phyloP scores from a whole-genome alignment of 1,140 invertebrate species.

The Drusus annulatus region DNA sequence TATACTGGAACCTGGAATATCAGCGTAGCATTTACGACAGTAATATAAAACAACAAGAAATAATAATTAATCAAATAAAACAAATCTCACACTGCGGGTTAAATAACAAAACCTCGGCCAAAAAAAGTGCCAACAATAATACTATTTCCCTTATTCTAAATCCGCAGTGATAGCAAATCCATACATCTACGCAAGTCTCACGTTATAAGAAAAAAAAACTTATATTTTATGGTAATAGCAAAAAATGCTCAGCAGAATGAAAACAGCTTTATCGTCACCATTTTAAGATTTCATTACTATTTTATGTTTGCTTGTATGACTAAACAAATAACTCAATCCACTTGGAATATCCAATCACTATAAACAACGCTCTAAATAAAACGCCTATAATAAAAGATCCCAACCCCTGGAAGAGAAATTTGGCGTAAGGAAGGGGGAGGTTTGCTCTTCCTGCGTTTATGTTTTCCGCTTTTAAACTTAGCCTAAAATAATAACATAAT shows the following conservation, averaged over 20 bases:
- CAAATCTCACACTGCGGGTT: no score
- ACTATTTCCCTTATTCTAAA: no score
- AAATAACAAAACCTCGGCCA: no score
- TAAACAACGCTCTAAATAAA: constrained; percentile 57
- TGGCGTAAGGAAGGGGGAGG: constrained; percentile 24
- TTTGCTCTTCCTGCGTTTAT: constrained; percentile 51
- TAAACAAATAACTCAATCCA: constrained; percentile 46
- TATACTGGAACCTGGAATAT: no score
- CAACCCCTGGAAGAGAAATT: constrained; percentile 34
- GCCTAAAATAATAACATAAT: constrained; percentile 55
- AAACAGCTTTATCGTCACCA: not conserved
- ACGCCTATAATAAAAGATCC: constrained; percentile 53
- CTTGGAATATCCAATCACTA: constrained; percentile 53
- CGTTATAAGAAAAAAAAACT: no score
- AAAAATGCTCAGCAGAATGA: not conserved
- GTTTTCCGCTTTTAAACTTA: constrained; percentile 54
- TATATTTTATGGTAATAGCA: no score
- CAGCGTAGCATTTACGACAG: no score
- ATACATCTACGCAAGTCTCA: no score
- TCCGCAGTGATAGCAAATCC: no score
- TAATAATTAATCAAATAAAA: no score
- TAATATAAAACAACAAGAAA: no score
- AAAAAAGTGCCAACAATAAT: no score
- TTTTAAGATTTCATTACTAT: constrained; percentile 22
- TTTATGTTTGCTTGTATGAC: constrained; percentile 17